These are phyloP conservation scores for Platalea minor DNA, from an alignment of 2,797 vertebrate species.

Conservation along the genomic window DNA sequence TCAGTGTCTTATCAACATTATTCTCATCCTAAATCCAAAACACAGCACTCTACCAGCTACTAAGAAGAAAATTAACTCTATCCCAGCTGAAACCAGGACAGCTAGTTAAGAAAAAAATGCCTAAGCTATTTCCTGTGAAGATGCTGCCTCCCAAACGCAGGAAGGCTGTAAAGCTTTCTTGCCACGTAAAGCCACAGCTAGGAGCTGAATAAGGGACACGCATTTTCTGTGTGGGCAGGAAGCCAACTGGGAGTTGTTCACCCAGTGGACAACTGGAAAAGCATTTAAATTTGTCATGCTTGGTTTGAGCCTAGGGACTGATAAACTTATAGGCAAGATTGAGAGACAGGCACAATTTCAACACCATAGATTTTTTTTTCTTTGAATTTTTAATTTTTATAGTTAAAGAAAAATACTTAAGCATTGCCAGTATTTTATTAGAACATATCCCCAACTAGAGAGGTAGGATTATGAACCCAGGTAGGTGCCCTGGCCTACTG, in stretches of 20 bases:
- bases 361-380: background rate
- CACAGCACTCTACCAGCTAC: no score
- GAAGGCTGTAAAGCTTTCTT: background rate
- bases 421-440: background rate
- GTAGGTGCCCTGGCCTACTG: background rate
- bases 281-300: background rate
- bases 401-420: background rate
- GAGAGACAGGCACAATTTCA: background rate
- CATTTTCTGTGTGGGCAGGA: background rate
- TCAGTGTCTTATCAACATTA: no score
- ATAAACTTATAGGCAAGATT: background rate
- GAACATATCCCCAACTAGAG: fast-evolving
- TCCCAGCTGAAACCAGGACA: no score
- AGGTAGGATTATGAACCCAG: background rate
- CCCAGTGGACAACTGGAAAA: background rate
- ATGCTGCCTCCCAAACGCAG: background rate
- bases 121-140: background rate
- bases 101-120: background rate
- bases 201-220: background rate
- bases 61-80: no score
- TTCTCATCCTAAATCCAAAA: no score
- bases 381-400: background rate
- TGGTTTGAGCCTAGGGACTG: background rate
- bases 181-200: fast-evolving
- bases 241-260: background rate